phyloP scores from a whole-genome alignment of 2,797 vertebrate genomes.

The Enoplosus armatus region DNA sequence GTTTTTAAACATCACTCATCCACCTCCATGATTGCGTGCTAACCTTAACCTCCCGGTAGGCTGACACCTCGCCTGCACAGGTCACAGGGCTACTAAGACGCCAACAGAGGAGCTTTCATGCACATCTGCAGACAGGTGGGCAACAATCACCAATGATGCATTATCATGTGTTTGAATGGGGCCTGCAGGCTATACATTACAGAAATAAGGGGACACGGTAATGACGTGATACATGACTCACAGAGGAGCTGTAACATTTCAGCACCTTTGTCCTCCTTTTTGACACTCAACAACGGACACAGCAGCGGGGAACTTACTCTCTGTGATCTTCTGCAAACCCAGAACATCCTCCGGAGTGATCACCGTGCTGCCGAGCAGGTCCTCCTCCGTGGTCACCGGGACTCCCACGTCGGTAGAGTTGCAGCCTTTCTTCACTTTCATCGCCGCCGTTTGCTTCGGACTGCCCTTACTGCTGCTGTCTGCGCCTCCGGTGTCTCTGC shows the following conservation, averaged over 20 bases:
- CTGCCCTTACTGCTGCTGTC: conserved; percentile 67
- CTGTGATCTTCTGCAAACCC: conserved; percentile 95
- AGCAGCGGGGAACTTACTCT: conserved; percentile 87
- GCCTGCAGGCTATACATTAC: conserved; percentile 52
- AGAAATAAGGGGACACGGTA: conserved; percentile 49
- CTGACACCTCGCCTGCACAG: conserved; percentile 28
- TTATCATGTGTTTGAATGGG: conserved; percentile 22
- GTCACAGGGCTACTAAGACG: conserved; percentile 4
- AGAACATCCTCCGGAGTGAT: conserved; percentile 94
- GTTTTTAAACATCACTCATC: conserved; percentile 4
- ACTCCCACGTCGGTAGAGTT: conserved; percentile 83
- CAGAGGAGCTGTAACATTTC: conserved; percentile 23
- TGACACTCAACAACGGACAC: background rate
- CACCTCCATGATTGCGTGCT: background rate
- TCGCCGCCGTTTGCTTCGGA: conserved; percentile 79
- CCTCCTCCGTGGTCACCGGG: conserved; percentile 87
- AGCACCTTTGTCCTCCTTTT: conserved; percentile 31
- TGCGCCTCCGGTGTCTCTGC: conserved; percentile 68
- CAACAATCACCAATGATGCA: background rate
- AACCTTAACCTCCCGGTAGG: conserved; percentile 11
- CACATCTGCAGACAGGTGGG: conserved; percentile 29
- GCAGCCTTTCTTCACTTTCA: conserved; percentile 95
- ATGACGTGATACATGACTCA: conserved; percentile 67
- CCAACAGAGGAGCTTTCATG: background rate
- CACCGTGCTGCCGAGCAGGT: conserved; percentile 84